A percentile compares a stretch with the other conserved stretches of the same genome.
These are phyloP conservation scores for Acheta domesticus DNA, from an alignment of 2,888 invertebrate species.

Conservation along the genomic window DNA sequence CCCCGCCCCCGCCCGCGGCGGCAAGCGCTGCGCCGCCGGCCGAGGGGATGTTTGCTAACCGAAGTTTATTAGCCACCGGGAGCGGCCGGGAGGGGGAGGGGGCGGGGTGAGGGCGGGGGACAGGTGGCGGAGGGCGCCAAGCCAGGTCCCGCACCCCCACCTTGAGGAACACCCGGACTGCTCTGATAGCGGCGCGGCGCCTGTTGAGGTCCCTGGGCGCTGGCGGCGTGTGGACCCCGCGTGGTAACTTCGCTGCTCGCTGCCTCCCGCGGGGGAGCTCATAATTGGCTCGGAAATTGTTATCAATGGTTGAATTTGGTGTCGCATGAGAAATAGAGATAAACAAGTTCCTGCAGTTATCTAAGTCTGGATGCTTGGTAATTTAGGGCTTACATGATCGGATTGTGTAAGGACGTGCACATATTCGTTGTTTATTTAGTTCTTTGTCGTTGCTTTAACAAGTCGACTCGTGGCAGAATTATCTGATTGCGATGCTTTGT, in stretches of 20 bases:
- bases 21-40: neutral
- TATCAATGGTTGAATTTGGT: too few species aligned
- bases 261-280: too few species aligned
- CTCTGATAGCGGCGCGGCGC: too few species aligned
- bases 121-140: neutral
- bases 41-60: constrained; percentile 29
- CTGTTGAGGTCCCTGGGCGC: too few species aligned
- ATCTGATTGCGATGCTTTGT: too few species aligned
- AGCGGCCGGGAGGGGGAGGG: neutral
- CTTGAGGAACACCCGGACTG: neutral
- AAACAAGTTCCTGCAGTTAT: too few species aligned
- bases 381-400: too few species aligned
- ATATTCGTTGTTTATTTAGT: neutral
- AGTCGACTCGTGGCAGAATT: neutral
- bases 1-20: neutral
- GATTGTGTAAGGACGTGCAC: neutral
- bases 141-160: neutral
- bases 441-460: neutral
- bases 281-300: too few species aligned
- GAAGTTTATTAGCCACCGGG: constrained; percentile 28
- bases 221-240: too few species aligned
- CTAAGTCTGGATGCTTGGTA: too few species aligned
- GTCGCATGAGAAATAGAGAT: too few species aligned
- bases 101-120: neutral
- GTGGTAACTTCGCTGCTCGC: too few species aligned